Conservation (phyloP, 2,797 vertebrate species). For the Brachymystax lenok region DNA sequence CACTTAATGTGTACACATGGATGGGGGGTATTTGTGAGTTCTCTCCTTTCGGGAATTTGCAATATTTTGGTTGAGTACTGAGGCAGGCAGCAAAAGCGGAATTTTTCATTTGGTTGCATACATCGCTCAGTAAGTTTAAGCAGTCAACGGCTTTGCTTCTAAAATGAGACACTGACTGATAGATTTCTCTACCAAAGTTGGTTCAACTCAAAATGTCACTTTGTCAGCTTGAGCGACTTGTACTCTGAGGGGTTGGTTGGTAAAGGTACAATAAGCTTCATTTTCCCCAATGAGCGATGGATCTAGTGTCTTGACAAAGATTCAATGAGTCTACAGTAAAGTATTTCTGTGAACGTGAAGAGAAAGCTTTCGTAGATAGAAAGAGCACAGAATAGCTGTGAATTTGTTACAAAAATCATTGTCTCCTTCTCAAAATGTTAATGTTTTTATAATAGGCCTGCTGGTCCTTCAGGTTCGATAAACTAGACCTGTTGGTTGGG, state of each 20-base stretch:
- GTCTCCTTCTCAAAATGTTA: background rate
- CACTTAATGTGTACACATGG: constrained; percentile 40
- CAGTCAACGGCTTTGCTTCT: constrained; percentile 26
- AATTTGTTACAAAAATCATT: background rate
- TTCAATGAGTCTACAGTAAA: background rate
- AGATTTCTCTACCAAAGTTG: constrained; percentile 19
- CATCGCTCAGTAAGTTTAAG: constrained; percentile 11
- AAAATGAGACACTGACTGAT: constrained; percentile 11
- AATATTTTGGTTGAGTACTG: constrained; percentile 41
- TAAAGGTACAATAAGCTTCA: background rate
- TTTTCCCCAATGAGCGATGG: background rate
- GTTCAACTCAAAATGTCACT: constrained; percentile 15
- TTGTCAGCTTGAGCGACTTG: constrained; percentile 2
- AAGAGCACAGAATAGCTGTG: background rate
- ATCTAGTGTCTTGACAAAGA: constrained; percentile 1
- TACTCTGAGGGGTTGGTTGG: background rate
- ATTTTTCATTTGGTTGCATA: constrained; percentile 27
- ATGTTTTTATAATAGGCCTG: background rate
- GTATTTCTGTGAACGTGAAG: background rate
- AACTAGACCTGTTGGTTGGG: background rate
- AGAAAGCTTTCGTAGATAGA: background rate
- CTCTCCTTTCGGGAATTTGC: constrained; percentile 40
- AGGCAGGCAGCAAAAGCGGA: constrained; percentile 35
- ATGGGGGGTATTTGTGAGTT: constrained; percentile 27
- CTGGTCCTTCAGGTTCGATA: background rate